Evolutionary conservation across 1,140 invertebrate species (phyloP), one percentile per base, ranked within the genome.

Genomic region (Lepidurus arcticus): DNA sequence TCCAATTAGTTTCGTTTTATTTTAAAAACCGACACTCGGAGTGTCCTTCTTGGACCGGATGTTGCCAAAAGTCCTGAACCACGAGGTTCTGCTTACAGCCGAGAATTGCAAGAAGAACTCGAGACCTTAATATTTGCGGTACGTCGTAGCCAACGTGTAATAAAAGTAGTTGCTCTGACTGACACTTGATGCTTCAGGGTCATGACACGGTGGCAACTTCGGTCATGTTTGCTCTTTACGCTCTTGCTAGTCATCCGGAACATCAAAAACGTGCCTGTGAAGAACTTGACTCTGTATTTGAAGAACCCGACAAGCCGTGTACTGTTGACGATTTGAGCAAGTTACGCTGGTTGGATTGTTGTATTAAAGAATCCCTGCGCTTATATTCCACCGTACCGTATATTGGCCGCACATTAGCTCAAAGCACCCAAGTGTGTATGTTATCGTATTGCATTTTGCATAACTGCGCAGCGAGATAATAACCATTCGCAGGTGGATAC

Each of bases 311-410:
- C 16, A 4, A 13, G 16, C 13, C 53, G 13, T 65, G 16, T 13
- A 65, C 53, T 7, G 9, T 65, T 65, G 53, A 65, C 16, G 13
- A 65, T 65, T 65, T 65, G 53, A 65, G 21, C 53, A 65, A 65
- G 21, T 16, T 65, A 65, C 53, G 13, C 13, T 65, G 53, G 53
- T 16, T 65, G 53, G 53, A 65, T 65, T 65, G 53, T 65, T 65
- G 53, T 16, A 65, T 65, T 65, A 65, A 65, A 65, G 53, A 65
- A 65, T 65, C 53, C 53, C 13, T 65, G 21, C 53, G 53, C n/a
- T 65, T 65, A 16, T 65, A 65, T 16, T 21, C 53, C 16, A 65
- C 53, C 16, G 53, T 65, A 1, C 53, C 53, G 53, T 65, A 65
- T 65, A 65, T 65, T 65, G 53, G 53, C 13, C 53, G 53, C 16